Evolutionary conservation across 2,888 invertebrate genomes (phyloP), one percentile per base, ranked within the genome.

Genomic region (Galeopsomyia nigrocyanea): DNA sequence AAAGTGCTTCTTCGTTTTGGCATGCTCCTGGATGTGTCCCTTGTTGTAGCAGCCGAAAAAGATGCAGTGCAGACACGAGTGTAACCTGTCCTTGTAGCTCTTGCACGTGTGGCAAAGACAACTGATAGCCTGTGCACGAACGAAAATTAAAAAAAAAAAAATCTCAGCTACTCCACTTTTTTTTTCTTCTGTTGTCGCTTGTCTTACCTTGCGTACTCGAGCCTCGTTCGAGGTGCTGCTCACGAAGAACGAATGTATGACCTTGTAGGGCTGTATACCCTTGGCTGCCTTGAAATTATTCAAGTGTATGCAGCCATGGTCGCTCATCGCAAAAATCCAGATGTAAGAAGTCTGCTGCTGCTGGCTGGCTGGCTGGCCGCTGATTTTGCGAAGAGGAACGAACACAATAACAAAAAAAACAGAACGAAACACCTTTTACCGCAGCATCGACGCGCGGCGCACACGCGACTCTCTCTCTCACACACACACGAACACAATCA

Each of bases 41-140:
- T 91, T 91, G 26, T 81, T 84, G 80, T 94, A 94, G 86, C 98
- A 98, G 65, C 95, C 98, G 87, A 98, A 97, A 88, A 92, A 97
- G 79, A 97, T 95, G 88, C 98, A 98, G 81, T 95, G 94, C 73
- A 95, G 89, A 82, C 95, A 96, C 26, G 94, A 93, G 83, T 94
- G 94, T 80, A 95, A 89, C 72, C 95, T 91, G n/a, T 93, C 92
- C 22, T 94, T 93, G 73, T 92, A 90, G 77, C 91, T 91, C 79
- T 93, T 92, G 86, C 97, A 97, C 46, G 92, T 90, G 80, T 95
- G 93, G 87, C 97, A 97, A 77, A 92, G 89, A 86, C 94, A 93
- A 87, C 93, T 91, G 81, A 92, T 89, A 50, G 94, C 93, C 95
- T 95, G n/a, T n/a, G n/a, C n/a, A n/a, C n/a, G n/a, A 39, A 7